A percentile compares a stretch with the other conserved stretches of the same genome.
Evolutionary conservation across 2,797 vertebrate species (phyloP).

Genomic region (Pteropus rufus): DNA sequence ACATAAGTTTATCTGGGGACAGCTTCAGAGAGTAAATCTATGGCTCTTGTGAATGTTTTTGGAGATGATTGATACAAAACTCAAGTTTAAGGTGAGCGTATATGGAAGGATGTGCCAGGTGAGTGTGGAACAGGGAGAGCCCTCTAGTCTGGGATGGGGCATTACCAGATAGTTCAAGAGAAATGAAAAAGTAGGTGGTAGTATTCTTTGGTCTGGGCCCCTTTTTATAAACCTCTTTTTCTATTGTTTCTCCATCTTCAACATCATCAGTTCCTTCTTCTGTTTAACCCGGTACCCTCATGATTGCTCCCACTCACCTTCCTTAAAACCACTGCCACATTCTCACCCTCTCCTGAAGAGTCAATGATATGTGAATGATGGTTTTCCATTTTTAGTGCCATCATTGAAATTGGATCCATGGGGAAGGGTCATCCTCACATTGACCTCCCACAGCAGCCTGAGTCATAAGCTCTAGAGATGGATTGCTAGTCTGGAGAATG

Average conservation of each 20-base stretch:
- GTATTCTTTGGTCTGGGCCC: background rate
- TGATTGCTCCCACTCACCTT: background rate
- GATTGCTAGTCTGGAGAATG: rapidly evolving
- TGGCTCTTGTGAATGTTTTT: background rate
- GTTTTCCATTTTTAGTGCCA: background rate
- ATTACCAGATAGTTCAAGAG: background rate
- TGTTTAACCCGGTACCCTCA: background rate
- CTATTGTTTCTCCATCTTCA: background rate
- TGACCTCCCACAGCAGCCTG: background rate
- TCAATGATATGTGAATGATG: background rate
- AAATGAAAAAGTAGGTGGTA: background rate
- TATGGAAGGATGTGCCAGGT: background rate
- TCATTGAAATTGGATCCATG: background rate
- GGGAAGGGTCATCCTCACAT: background rate
- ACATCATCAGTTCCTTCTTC: background rate
- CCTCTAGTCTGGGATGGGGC: background rate
- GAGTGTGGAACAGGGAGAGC: background rate
- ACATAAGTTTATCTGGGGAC: background rate
- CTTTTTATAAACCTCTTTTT: background rate
- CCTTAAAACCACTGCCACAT: background rate
- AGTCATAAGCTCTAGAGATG: background rate
- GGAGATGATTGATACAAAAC: background rate
- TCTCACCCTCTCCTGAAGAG: background rate
- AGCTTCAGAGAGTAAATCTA: background rate
- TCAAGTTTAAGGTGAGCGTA: background rate